Percentiles rank a stretch among this genome's conserved stretches.
Conservation (phyloP, 2,113 vertebrate species). For the Holacanthus passer region DNA sequence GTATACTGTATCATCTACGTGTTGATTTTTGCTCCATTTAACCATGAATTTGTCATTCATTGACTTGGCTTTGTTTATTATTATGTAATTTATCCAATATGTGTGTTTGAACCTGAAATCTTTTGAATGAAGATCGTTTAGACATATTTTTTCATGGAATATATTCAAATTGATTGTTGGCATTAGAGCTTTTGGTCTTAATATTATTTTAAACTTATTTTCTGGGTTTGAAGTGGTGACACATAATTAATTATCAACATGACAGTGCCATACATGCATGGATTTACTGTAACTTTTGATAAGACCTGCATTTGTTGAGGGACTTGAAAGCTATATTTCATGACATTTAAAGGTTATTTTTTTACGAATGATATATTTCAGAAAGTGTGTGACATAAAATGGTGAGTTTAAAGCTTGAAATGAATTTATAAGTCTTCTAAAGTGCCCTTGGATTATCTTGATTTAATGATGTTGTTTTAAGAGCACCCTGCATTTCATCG, state of each 20-base stretch:
- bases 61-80: constrained; percentile 7
- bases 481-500: constrained; percentile 38
- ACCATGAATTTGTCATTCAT: constrained; percentile 12
- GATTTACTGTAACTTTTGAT: constrained; percentile 49
- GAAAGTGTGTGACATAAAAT: constrained; percentile 41
- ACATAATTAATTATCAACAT: constrained; percentile 20
- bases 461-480: constrained; percentile 42
- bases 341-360: constrained; percentile 70
- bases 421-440: constrained; percentile 38
- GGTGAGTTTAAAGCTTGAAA: constrained; percentile 24
- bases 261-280: constrained; percentile 57
- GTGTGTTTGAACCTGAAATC: constrained; percentile 20
- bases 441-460: constrained; percentile 56
- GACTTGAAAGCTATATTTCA: constrained; percentile 50
- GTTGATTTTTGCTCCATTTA: constrained; percentile 18
- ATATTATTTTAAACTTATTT: neutral
- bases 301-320: constrained; percentile 39
- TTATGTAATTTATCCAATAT: neutral
- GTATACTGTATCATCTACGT: neutral
- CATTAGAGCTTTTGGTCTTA: constrained; percentile 5
- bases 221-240: constrained; percentile 15
- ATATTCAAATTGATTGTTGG: constrained; percentile 6
- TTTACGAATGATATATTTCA: constrained; percentile 66
- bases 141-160: constrained; percentile 1
- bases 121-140: constrained; percentile 24